Percentiles rank a stretch among this genome's conserved stretches.
These are phyloP conservation scores for Clostera curtula DNA, from an alignment of 2,888 invertebrate genomes.

Conservation along the genomic window DNA sequence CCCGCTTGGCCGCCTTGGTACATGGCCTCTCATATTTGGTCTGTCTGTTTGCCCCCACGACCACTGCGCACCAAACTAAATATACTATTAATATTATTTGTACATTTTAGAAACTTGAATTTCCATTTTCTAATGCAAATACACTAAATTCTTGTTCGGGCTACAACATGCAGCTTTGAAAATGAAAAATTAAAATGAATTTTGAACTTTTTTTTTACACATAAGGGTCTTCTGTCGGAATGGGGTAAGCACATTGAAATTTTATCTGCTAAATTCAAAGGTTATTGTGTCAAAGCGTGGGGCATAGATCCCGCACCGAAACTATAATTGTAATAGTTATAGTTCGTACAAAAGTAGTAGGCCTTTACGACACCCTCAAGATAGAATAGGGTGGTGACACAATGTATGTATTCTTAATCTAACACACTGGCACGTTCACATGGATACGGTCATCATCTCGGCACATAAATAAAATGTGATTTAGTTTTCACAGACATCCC, in stretches of 20 bases:
- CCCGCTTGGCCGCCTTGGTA: slow-evolving; percentile 44
- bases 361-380: too few species aligned
- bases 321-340: too few species aligned
- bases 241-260: too few species aligned
- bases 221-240: too few species aligned
- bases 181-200: neutral
- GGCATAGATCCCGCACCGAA: too few species aligned
- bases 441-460: too few species aligned
- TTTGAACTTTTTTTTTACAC: neutral
- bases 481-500: neutral
- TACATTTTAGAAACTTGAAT: slow-evolving; percentile 63
- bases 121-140: slow-evolving; percentile 39
- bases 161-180: neutral
- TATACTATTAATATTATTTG: slow-evolving; percentile 40
- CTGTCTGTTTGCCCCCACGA: slow-evolving; percentile 25
- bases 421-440: neutral
- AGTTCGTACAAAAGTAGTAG: too few species aligned
- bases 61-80: slow-evolving; percentile 15
- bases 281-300: too few species aligned
- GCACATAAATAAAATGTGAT: neutral
- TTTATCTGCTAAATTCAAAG: too few species aligned
- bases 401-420: too few species aligned
- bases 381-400: too few species aligned
- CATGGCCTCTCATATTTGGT: slow-evolving; percentile 29
- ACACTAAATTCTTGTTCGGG: slow-evolving; percentile 1